Evolutionary conservation across 2,888 invertebrate genomes (phyloP).

Genomic region (Eupithecia subfuscata): DNA sequence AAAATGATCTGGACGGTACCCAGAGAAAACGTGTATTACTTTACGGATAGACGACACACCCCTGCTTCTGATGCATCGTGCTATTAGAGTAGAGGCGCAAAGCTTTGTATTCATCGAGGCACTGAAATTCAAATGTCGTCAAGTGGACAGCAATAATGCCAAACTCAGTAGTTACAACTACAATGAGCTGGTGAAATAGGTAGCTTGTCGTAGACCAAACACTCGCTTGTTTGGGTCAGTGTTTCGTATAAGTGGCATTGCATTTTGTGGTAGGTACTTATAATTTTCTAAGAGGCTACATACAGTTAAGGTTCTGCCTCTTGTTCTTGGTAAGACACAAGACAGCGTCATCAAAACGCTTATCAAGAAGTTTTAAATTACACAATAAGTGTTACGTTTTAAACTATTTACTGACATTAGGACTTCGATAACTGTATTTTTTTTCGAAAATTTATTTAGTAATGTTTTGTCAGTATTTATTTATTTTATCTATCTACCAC

Average conservation of each 20-base stretch:
- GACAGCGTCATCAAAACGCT: neutral
- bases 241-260: neutral
- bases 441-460: neutral
- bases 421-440: too few relatives aligned
- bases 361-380: neutral
- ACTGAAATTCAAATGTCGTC: conserved; percentile 25
- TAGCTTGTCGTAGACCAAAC: neutral
- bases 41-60: neutral
- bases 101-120: conserved; percentile 1
- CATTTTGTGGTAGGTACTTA: neutral
- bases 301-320: neutral
- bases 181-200: conserved; percentile 2
- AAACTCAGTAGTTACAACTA: conserved; percentile 9
- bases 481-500: neutral
- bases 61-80: neutral
- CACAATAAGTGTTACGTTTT: too few relatives aligned
- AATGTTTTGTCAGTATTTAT: neutral
- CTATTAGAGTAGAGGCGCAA: neutral
- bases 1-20: neutral
- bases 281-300: neutral
- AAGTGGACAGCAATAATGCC: conserved; percentile 12
- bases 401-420: too few relatives aligned
- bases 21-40: neutral
- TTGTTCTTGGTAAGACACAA: too few relatives aligned
- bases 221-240: neutral